Evolutionary conservation across 1,140 invertebrate genomes (phyloP).

Genomic region (Babylonia areolata): DNA sequence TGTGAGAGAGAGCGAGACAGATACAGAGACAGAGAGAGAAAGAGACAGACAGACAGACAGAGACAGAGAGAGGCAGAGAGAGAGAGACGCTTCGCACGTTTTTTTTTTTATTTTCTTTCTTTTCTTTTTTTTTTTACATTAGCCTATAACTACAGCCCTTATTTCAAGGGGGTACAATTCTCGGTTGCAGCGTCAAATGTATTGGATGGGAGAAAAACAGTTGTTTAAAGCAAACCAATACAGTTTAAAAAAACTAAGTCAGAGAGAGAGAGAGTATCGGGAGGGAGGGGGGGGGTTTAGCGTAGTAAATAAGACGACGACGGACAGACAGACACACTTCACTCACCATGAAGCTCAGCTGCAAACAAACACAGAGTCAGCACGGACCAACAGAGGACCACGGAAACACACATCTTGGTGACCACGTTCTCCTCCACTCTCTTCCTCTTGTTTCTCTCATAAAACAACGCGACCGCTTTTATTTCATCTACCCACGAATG

Average conservation of each 20-base stretch:
- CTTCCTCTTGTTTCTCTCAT: not conserved
- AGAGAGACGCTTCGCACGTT: no score
- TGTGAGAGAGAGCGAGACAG: slow-evolving; percentile 9
- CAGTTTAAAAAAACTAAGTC: no score
- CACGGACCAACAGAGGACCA: no score
- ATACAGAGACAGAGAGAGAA: slow-evolving; percentile 13
- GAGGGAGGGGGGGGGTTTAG: no score
- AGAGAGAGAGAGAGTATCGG: no score
- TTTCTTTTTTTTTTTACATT: not conserved
- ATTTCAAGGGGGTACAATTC: no score
- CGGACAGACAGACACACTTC: not conserved
- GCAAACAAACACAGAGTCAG: not conserved
- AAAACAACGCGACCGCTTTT: not conserved
- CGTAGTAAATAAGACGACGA: no score
- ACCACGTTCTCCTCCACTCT: not conserved
- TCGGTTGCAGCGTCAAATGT: no score
- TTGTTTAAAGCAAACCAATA: no score
- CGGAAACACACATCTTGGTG: not conserved
- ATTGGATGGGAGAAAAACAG: no score
- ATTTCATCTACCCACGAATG: not conserved
- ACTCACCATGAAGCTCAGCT: not conserved
- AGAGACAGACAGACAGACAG: slow-evolving; percentile 17
- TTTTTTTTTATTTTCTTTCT: not conserved
- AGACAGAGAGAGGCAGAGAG: not conserved
- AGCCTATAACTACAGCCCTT: no score